Percentiles rank a stretch among this genome's conserved stretches.
phyloP scores from a whole-genome alignment of 2,113 vertebrate species.

The Perca fluviatilis region DNA sequence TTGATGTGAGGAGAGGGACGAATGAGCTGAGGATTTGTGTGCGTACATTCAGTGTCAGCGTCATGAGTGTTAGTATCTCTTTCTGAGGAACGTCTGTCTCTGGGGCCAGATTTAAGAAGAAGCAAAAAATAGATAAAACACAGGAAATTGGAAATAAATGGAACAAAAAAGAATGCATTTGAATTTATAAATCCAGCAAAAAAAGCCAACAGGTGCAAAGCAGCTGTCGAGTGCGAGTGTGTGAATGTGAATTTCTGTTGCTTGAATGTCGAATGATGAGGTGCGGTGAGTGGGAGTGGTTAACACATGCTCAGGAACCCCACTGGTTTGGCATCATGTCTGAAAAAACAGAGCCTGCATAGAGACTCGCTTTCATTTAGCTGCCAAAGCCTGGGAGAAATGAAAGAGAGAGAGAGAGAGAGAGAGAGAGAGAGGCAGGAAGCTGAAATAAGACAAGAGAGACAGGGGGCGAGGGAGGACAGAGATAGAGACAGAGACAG shows the following conservation, averaged over 20 bases:
- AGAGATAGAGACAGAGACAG: slow-evolving; percentile 26
- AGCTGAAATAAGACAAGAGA: slow-evolving; percentile 32
- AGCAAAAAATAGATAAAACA: slow-evolving; percentile 2
- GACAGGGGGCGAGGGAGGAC: slow-evolving; percentile 35
- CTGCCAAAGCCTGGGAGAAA: slow-evolving; percentile 49
- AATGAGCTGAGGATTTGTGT: slow-evolving; percentile 13
- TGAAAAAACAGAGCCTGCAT: slow-evolving; percentile 41
- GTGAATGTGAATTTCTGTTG: slow-evolving; percentile 6
- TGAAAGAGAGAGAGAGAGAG: slow-evolving; percentile 4
- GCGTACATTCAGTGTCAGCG: neutral
- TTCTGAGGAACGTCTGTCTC: neutral
- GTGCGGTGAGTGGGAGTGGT: slow-evolving; percentile 62
- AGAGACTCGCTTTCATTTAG: slow-evolving; percentile 50
- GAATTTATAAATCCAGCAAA: slow-evolving; percentile 5
- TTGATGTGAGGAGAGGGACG: slow-evolving; percentile 21
- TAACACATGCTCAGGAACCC: slow-evolving; percentile 68
- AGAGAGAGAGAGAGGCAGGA: slow-evolving; percentile 5
- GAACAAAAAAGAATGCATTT: neutral
- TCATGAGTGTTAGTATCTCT: neutral
- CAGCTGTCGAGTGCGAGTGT: slow-evolving; percentile 47
- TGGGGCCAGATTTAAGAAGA: neutral
- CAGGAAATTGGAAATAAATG: slow-evolving; percentile 6
- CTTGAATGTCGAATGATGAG: slow-evolving; percentile 35
- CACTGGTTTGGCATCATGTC: slow-evolving; percentile 44
- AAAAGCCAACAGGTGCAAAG: slow-evolving; percentile 45